A percentile compares a stretch with the other conserved stretches of the same genome.
phyloP scores from a whole-genome alignment of 2,113 vertebrate genomes.

The Loxodonta africana region DNA sequence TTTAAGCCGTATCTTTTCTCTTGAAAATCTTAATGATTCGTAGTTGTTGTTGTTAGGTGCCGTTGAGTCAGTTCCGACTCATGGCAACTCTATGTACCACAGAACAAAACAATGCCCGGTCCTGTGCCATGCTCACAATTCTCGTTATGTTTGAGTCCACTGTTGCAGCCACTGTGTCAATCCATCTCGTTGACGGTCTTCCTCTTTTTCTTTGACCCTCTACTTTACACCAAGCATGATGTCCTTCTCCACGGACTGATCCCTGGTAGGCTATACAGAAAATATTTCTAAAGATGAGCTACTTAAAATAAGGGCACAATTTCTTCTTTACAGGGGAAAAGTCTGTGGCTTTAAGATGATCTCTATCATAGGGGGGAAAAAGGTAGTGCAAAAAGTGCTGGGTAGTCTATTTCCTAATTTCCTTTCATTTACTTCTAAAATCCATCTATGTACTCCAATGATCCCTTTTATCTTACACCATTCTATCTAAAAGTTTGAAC shows the following conservation, averaged over 20 bases:
- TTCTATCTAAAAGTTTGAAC: neutral
- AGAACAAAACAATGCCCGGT: too few relatives aligned
- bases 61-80: too few relatives aligned
- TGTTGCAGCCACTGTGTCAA: too few relatives aligned
- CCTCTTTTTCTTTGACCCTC: too few relatives aligned
- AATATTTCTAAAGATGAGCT: slow-evolving; percentile 28
- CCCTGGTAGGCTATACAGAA: neutral
- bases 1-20: neutral
- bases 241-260: too few relatives aligned
- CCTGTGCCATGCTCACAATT: too few relatives aligned
- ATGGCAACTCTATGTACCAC: too few relatives aligned
- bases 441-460: neutral
- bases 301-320: neutral
- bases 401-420: slow-evolving; percentile 38
- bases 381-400: neutral
- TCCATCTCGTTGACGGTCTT: too few relatives aligned
- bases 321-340: slow-evolving; percentile 38
- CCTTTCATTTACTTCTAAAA: neutral
- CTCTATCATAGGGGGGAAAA: slow-evolving; percentile 17
- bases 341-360: slow-evolving; percentile 26
- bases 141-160: too few relatives aligned
- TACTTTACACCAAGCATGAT: too few relatives aligned
- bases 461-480: neutral
- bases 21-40: neutral
- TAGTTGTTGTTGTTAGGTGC: too few relatives aligned